These are phyloP conservation scores for Tachysurus fulvidraco DNA, from an alignment of 2,113 vertebrate genomes.

Conservation along the genomic window DNA sequence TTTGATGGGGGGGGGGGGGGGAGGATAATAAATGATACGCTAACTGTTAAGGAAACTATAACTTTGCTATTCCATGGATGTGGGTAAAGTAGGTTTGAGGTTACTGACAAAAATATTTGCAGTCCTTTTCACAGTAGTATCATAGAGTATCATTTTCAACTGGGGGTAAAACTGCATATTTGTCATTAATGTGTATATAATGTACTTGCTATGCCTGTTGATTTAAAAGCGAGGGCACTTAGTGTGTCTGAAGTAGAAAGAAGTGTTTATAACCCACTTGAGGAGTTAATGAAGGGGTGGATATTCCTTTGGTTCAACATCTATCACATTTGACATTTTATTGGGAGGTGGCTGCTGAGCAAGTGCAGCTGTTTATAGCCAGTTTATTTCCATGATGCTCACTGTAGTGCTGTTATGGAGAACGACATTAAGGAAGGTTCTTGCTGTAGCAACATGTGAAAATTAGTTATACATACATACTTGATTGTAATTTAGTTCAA, in stretches of 20 bases:
- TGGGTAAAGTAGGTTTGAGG: neutral
- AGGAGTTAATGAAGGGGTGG: neutral
- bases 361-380: neutral
- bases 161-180: neutral
- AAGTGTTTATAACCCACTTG: neutral
- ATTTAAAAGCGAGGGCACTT: neutral
- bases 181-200: neutral
- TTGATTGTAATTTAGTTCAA: neutral
- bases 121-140: no score
- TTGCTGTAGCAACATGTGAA: neutral
- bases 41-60: neutral
- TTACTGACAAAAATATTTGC: neutral
- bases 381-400: neutral
- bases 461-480: neutral
- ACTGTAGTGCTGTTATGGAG: neutral
- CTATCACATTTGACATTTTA: constrained; percentile 10
- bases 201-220: neutral
- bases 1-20: neutral
- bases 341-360: neutral
- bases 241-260: neutral
- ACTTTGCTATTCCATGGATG: neutral
- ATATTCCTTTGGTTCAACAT: neutral
- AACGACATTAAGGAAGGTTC: neutral
- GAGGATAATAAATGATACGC: neutral
- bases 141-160: neutral